These are phyloP conservation scores for Thryonomys swinderianus DNA, from an alignment of 2,113 vertebrate genomes.

Conservation along the genomic window DNA sequence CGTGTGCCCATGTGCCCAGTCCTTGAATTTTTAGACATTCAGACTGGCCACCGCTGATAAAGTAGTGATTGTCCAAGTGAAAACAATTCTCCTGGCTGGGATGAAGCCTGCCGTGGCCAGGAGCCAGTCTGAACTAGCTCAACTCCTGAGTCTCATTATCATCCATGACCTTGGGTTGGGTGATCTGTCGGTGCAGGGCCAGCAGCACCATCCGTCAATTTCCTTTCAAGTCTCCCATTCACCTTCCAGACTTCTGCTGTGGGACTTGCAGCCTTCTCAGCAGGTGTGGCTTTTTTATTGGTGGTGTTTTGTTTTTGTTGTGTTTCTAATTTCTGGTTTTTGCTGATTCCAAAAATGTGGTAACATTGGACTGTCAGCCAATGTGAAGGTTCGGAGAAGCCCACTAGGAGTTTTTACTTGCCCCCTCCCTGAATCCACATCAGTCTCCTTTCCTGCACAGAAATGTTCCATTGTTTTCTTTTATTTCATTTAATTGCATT, in stretches of 20 bases:
- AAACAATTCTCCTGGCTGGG: not conserved
- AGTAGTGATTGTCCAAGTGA: not conserved
- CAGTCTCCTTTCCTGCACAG: not conserved
- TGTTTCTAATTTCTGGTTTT: not conserved
- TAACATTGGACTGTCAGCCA: not conserved
- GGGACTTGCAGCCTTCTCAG: not conserved
- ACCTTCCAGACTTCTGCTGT: not conserved
- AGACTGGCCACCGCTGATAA: not conserved
- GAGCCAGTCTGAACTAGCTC: not conserved
- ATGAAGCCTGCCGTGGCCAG: not conserved
- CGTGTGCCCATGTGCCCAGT: not conserved
- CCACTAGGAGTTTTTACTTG: not conserved
- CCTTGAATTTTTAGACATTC: not conserved
- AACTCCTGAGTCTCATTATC: not conserved
- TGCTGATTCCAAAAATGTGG: conserved; percentile 10
- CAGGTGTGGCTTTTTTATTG: not conserved
- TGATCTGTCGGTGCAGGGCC: not conserved
- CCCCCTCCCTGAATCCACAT: not conserved
- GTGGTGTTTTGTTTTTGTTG: not conserved
- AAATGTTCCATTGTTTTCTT: not conserved
- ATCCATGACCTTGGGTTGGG: not conserved
- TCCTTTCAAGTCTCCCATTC: not conserved
- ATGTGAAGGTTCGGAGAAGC: not conserved
- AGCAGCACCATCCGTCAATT: not conserved
- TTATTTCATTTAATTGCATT: not conserved